phyloP scores from a whole-genome alignment of 2,113 vertebrate species.

The Catharus bicknelli region DNA sequence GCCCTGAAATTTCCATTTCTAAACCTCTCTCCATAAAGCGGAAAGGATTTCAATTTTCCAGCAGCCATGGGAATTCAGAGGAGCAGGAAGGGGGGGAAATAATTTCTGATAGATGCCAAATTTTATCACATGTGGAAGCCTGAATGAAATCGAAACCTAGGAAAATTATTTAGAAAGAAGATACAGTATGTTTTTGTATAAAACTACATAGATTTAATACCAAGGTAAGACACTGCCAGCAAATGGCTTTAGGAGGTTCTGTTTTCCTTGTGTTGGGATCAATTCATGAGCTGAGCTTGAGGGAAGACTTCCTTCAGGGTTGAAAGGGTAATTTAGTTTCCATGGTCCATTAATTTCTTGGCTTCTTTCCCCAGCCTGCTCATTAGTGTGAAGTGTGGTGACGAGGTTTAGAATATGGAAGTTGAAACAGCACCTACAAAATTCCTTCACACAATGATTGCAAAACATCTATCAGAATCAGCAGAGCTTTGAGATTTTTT shows the following conservation, averaged over 20 bases:
- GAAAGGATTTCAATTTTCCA: conserved; percentile 30
- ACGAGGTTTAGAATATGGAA: conserved; percentile 47
- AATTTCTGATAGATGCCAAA: neutral
- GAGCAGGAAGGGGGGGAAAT: neutral
- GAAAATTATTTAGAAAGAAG: neutral
- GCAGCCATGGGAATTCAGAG: neutral
- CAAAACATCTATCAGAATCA: conserved; percentile 18
- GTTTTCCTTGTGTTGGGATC: conserved; percentile 21
- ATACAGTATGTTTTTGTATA: neutral
- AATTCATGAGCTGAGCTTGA: neutral
- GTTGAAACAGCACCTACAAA: conserved; percentile 35
- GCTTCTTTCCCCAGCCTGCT: conserved; percentile 44
- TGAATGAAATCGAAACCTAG: neutral
- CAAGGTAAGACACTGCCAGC: neutral
- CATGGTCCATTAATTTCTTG: conserved; percentile 62
- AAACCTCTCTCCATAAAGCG: neutral
- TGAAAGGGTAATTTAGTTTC: conserved; percentile 62
- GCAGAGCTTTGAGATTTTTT: neutral
- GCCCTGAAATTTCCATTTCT: neutral
- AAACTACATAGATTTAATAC: neutral
- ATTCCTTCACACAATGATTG: conserved; percentile 1
- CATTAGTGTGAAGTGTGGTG: conserved; percentile 24
- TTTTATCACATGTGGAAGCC: neutral
- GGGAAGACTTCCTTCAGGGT: conserved; percentile 50
- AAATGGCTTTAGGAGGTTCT: conserved; percentile 41